Evolutionary conservation across 2,888 invertebrate species (phyloP), one percentile per base, ranked within the genome.

Genomic region (Pollenia amentaria): DNA sequence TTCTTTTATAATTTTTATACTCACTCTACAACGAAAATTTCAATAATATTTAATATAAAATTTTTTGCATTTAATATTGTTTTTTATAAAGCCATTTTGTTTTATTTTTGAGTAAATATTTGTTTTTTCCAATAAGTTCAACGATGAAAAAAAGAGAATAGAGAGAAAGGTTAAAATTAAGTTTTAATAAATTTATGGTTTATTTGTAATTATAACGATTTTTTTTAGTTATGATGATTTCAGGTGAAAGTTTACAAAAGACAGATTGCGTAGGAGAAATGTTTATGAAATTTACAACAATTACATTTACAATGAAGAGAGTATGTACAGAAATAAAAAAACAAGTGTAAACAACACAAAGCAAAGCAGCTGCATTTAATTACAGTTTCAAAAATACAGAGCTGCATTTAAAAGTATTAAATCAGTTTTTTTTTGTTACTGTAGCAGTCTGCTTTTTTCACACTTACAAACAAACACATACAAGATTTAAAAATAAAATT

Each of bases 11-110:
- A 51, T 73, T 89, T 87, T 88, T 88, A 90, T 91, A 91, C 91
- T 91, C 92, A 91, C 91, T 91, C 91, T 91, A 91, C 90, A 90
- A 88, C 60, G 80, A 73, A 87, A 87, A 87, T 84, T 77, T 29
- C 73, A 77, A 84, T 75, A 60, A 82, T 75, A 62, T 60, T 69
- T 69, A 48, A 48, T 70, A 3, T 83, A 73, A 57, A 29, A 48
- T 16, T 46, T 65, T 7, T 85, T 72, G 70, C 46, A 51, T 77
- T 64, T 60, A 53, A 18, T 75, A 40, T 40, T 60, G 16, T 65
- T 72, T 75, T 57, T 51, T 55, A 40, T 70, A 55, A 69, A 51
- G 67, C 77, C 73, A 73, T 72, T 72, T 77, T 64, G 60, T 70
- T 64, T 73, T 18, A 21, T 65, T 55, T 76, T 53, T 60, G 51